A percentile compares a stretch with the other conserved stretches of the same genome.
Evolutionary conservation across 1,140 invertebrate species (phyloP).

Genomic region (Aphaenogaster floridana): DNA sequence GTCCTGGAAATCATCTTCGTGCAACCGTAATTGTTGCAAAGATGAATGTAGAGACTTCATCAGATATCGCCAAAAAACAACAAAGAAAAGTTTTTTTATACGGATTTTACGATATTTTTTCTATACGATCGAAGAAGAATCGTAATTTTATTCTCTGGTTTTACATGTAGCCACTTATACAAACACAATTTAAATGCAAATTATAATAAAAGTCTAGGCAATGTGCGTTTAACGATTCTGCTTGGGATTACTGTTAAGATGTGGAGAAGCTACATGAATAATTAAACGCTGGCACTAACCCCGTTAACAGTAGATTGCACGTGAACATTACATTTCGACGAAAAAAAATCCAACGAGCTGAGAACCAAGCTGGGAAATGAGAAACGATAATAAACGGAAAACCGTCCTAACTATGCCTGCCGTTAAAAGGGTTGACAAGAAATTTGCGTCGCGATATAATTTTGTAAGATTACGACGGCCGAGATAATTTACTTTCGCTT

Average conservation of each 20-base stretch:
- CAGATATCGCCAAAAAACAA: not conserved
- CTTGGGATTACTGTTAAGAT: not conserved
- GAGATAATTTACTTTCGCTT: slow-evolving; percentile 46
- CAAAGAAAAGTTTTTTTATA: not conserved
- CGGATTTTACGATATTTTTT: not conserved
- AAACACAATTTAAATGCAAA: not conserved
- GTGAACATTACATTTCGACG: not conserved
- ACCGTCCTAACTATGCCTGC: not conserved
- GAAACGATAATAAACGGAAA: slow-evolving; percentile 51
- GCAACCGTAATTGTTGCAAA: not conserved
- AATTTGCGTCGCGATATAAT: slow-evolving; percentile 50
- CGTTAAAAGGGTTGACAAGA: slow-evolving; percentile 28
- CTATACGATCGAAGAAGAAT: not conserved
- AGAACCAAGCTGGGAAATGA: slow-evolving; percentile 45
- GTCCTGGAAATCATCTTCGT: not conserved
- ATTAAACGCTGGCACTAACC: slow-evolving; percentile 11
- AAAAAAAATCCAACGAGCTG: slow-evolving; percentile 24
- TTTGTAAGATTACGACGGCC: slow-evolving; percentile 1
- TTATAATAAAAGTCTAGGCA: not conserved
- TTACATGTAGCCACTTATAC: not conserved
- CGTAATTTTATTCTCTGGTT: not conserved
- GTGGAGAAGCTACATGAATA: not conserved
- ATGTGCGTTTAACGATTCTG: not conserved
- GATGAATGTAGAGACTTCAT: not conserved
- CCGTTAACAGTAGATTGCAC: slow-evolving; percentile 1